Conservation (phyloP, 2,113 vertebrate species). For the Hippoglossus stenolepis region DNA sequence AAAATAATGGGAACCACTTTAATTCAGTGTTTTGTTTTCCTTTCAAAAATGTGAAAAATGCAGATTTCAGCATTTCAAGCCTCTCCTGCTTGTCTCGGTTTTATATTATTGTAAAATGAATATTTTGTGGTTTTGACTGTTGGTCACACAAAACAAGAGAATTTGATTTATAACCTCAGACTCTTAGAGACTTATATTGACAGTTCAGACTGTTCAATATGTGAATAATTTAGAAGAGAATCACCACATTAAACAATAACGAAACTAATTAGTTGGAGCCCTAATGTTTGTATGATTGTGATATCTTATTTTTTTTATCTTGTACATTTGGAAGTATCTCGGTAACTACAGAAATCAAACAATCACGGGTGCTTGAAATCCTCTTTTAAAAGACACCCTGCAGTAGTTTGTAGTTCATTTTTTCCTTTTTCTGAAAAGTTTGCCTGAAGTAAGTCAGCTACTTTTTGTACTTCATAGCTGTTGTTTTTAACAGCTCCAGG, state of each 20-base stretch:
- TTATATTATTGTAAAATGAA: too few relatives aligned
- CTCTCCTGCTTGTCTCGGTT: too few relatives aligned
- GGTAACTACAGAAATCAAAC: not conserved
- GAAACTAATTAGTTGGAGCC: not conserved
- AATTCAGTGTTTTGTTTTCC: too few relatives aligned
- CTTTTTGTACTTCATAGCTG: constrained; percentile 7
- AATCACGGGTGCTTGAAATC: too few relatives aligned
- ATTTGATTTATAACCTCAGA: not conserved
- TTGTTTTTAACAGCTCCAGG: constrained; percentile 26
- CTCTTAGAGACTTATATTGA: too few relatives aligned
- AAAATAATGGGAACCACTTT: too few relatives aligned
- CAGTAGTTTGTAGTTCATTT: too few relatives aligned
- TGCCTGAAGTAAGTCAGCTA: constrained; percentile 2
- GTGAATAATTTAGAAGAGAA: not conserved
- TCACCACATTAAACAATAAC: too few relatives aligned
- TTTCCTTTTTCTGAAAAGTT: not conserved
- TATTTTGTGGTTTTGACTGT: not conserved
- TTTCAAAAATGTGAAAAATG: too few relatives aligned
- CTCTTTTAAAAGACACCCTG: too few relatives aligned
- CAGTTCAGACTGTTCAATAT: too few relatives aligned
- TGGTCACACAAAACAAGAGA: not conserved
- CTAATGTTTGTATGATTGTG: not conserved
- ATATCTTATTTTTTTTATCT: not conserved
- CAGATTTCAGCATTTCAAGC: too few relatives aligned
- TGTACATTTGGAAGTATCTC: not conserved